A percentile compares a stretch with the other conserved stretches of the same genome.
phyloP scores from a whole-genome alignment of 2,888 invertebrate species.

The Oxyscelio sp. region DNA sequence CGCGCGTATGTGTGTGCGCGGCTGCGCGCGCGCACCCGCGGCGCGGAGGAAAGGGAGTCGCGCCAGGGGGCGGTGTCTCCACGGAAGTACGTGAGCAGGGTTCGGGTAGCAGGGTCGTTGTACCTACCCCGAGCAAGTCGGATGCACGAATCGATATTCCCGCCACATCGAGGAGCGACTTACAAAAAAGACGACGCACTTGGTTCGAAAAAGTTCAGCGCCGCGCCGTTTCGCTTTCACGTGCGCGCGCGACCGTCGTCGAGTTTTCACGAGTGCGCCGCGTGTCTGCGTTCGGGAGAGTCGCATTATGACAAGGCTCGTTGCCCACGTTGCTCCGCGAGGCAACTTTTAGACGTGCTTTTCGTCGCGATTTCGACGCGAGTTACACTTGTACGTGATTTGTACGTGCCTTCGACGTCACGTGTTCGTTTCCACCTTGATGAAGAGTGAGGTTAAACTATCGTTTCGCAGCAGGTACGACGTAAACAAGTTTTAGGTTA shows the following conservation, averaged over 20 bases:
- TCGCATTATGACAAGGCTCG: conserved; percentile 41
- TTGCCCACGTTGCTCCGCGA: conserved; percentile 18
- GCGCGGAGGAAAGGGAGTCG: conserved; percentile 76
- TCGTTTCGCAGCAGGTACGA: too few species aligned
- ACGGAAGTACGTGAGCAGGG: conserved; percentile 77
- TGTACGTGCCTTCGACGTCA: too few species aligned
- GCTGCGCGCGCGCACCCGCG: conserved; percentile 62
- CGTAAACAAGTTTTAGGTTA: too few species aligned
- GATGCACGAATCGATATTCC: conserved; percentile 81
- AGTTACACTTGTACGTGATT: too few species aligned
- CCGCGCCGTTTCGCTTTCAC: conserved; percentile 25
- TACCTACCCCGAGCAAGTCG: conserved; percentile 82
- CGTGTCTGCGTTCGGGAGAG: conserved; percentile 21
- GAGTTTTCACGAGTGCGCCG: neutral
- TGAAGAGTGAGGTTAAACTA: too few species aligned
- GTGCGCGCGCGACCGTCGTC: neutral
- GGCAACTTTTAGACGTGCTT: too few species aligned
- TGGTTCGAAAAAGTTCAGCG: conserved; percentile 56
- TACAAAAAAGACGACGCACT: conserved; percentile 13
- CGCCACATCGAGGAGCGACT: conserved; percentile 51
- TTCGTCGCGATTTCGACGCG: too few species aligned
- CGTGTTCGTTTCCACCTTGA: too few species aligned
- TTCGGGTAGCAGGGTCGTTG: conserved; percentile 85
- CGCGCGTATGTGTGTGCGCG: conserved; percentile 40
- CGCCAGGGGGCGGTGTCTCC: conserved; percentile 80